Percentiles rank a stretch among this genome's conserved stretches.
Evolutionary conservation across 2,113 vertebrate species (phyloP).

Genomic region (Hassar affinis): DNA sequence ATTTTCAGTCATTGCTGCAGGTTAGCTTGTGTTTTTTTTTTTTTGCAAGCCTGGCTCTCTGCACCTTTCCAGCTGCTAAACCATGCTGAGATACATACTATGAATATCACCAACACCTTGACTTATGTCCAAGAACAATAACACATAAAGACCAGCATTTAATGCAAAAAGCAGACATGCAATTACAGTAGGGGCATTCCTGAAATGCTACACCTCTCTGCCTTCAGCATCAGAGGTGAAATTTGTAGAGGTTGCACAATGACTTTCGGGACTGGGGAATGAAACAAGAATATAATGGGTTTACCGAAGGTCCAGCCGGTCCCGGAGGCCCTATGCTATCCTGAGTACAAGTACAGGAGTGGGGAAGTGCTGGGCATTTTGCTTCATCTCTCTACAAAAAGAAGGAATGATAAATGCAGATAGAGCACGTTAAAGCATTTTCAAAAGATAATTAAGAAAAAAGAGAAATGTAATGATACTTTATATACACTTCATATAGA

Average conservation of each 20-base stretch:
- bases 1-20: conserved; percentile 54
- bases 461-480: not conserved
- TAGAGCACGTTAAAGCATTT: not conserved
- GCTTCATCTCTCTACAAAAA: conserved; percentile 90
- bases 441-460: not conserved
- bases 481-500: not conserved
- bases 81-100: conserved; percentile 44
- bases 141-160: conserved; percentile 31
- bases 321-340: conserved; percentile 93
- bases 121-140: conserved; percentile 38
- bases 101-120: conserved; percentile 32
- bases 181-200: conserved; percentile 30
- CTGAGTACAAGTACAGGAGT: conserved; percentile 95
- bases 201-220: conserved; percentile 45
- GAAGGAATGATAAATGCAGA: conserved; percentile 6
- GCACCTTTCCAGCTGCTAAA: conserved; percentile 59
- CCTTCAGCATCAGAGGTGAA: conserved; percentile 43
- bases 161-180: conserved; percentile 48
- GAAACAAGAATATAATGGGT: conserved; percentile 53
- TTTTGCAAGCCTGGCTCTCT: conserved; percentile 56
- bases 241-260: conserved; percentile 33
- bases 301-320: conserved; percentile 91
- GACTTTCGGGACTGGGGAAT: conserved; percentile 34
- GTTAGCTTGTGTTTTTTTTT: not conserved
- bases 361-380: conserved; percentile 92